Evolutionary conservation across 2,888 invertebrate species (phyloP), one percentile per base, ranked within the genome.

Genomic region (Spicauda simplicius): DNA sequence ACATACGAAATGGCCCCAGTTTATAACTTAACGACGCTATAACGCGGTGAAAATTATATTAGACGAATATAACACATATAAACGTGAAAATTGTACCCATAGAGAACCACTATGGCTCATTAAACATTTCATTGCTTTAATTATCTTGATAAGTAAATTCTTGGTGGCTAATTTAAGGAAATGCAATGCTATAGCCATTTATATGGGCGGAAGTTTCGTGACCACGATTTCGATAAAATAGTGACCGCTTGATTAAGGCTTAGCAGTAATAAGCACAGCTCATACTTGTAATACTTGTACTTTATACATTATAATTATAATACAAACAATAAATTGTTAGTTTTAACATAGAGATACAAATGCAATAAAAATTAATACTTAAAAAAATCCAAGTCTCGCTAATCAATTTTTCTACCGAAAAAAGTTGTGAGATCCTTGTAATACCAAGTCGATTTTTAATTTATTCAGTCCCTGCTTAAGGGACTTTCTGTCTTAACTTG

Each of bases 11-110:
- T 50, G 16, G 50, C 4, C 11, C 3, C 18, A 10, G 16, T 50
- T 50, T 50, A 50, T 50, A 11, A 50, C 50, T 72, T 76, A 74
- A 80, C 70, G 76, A 72, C 76, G 74, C 74, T 68, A 73, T 80
- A 79, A 80, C 79, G 71, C 72, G n/a, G 45, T 78, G 75, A 76
- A 75, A 75, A 72, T 76, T 73, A 73, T 74, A 69, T 54, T 73
- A 73, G 70, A 70, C 69, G 65, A 72, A 55, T 64, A 69, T 69
- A 55, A 25, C 33, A 61, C 58, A 60, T 64, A 64, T 62, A 16
- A 2, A 48, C 48, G 50, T 50, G 16, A 50, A 16, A n/a, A 45
- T 12, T 11, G 37, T 12, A 37, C 6, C n/a, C 14, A n/a, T n/a
- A 45, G 45, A n/a, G 5, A 2, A 4, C 25, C 25, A 25, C 6